Base-by-base conservation (phyloP, 2,113 vertebrate genomes). In the Uropsilus gracilis region DNA sequence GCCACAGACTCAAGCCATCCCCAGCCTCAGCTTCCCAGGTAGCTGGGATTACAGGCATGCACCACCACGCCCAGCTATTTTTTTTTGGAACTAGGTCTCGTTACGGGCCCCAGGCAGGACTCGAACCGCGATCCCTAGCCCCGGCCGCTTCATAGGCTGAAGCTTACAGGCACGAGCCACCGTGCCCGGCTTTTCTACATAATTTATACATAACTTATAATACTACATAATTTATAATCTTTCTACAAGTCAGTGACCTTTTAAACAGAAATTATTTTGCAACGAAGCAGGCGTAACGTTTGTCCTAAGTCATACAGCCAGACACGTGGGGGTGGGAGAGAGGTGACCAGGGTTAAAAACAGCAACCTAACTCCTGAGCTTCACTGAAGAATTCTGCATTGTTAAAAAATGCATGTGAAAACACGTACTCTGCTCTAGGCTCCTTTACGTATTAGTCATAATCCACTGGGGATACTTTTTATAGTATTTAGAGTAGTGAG, bases 281-380 rank as follows among this genome's bases (percentile, higher is more conserved):
- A 78, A 6, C 22, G 61, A 75, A 82, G 48, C 17, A 78, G 48
- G 44, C 3, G n/a, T 12, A 44, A 20, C 66, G 50, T 85, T 90
- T 90, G 37, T 34, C 6, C 1, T 53, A 75, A 17, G 10, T 69
- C 42, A 89, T 76, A 73, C 28, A 64, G 28, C 46, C 18, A 91
- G 34, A 71, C 73, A 59, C 81, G 81, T 95, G 64, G 46, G 30
- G 1, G 5, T 84, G 37, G 4, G 44, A 55, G 18, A 8, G 30
- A 92, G n/a, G n/a, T 48, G 14, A 75, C 28, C 28, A 66, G 64
- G 9, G 84, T 86, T 95, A 91, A 46, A 87, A 95, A 42, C 68
- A 87, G 46, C 28, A 72, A 37, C 46, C 16, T 69, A 34, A 89
- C 55, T 94, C 30, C 44, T 4, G 61, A 73, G 66, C 71, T 89